Conservation (phyloP, 2,888 invertebrate species). For the Orchesellides sinensis region DNA sequence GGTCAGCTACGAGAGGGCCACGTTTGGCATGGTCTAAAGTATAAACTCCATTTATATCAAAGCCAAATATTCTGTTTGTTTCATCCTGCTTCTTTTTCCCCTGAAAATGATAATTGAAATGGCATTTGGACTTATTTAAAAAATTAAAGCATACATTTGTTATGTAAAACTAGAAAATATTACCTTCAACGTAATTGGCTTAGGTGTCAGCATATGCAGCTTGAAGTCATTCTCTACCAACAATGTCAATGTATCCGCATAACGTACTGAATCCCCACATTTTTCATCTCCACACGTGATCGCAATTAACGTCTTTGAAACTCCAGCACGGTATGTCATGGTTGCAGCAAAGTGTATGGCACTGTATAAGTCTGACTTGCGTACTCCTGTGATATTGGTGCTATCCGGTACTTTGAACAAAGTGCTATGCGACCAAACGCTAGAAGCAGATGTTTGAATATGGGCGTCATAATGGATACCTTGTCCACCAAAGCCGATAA, state of each 20-base stretch:
- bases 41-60: constrained; percentile 76
- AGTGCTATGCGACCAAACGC: constrained; percentile 75
- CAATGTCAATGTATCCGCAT: constrained; percentile 75
- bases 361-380: constrained; percentile 75
- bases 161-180: neutral
- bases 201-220: constrained; percentile 76
- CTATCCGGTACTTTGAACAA: constrained; percentile 69
- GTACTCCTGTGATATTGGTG: constrained; percentile 71
- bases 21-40: constrained; percentile 75
- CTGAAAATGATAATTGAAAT: constrained; percentile 12
- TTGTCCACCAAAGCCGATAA: constrained; percentile 78
- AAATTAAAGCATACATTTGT: neutral
- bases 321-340: constrained; percentile 77
- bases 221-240: constrained; percentile 76
- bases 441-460: constrained; percentile 77
- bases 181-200: constrained; percentile 74
- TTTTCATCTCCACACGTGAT: constrained; percentile 77
- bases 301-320: constrained; percentile 78
- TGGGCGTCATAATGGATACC: constrained; percentile 76
- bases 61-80: constrained; percentile 75
- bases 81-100: constrained; percentile 61
- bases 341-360: constrained; percentile 76
- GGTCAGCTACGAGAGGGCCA: constrained; percentile 74
- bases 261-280: constrained; percentile 75
- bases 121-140: neutral